Conservation (phyloP, 2,113 vertebrate species). For the Cepphus grylle region DNA sequence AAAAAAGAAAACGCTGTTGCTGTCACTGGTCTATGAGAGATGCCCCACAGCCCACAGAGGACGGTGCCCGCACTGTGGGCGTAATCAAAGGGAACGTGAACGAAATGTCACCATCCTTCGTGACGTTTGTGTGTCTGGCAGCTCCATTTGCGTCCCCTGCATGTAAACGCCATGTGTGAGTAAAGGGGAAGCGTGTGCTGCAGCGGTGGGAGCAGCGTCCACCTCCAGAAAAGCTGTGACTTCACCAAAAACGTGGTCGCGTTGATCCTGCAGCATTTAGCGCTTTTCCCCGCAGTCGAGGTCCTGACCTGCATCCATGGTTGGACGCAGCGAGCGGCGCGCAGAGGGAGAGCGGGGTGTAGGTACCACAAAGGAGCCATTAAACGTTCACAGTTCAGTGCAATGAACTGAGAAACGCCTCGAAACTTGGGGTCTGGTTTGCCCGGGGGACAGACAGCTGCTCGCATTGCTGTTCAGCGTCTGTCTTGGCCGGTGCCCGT, state of each 20-base stretch:
- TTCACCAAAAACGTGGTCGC: not conserved
- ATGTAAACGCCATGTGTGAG: not conserved
- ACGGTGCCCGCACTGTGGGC: rapidly evolving
- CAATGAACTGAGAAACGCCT: not conserved
- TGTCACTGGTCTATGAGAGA: not conserved
- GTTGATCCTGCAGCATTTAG: not conserved
- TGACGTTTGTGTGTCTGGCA: not conserved
- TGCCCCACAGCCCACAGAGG: not conserved
- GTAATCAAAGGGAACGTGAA: not conserved
- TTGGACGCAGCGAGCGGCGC: not conserved
- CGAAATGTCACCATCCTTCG: not conserved
- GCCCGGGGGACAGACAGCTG: not conserved
- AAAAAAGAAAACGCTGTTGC: not conserved
- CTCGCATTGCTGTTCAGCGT: not conserved
- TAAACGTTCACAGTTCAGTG: not conserved
- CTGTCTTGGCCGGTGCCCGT: not conserved
- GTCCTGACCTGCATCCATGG: rapidly evolving
- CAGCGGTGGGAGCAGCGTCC: not conserved
- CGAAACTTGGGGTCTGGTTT: not conserved
- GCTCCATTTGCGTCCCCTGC: not conserved
- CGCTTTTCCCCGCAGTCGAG: rapidly evolving
- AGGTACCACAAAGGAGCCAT: not conserved
- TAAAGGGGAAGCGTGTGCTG: not conserved
- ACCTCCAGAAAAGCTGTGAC: not conserved
- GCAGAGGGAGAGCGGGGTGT: not conserved